Percentiles rank a stretch among this genome's conserved stretches.
Evolutionary conservation across 2,113 vertebrate genomes (phyloP).

Genomic region (Hypanus sabinus): DNA sequence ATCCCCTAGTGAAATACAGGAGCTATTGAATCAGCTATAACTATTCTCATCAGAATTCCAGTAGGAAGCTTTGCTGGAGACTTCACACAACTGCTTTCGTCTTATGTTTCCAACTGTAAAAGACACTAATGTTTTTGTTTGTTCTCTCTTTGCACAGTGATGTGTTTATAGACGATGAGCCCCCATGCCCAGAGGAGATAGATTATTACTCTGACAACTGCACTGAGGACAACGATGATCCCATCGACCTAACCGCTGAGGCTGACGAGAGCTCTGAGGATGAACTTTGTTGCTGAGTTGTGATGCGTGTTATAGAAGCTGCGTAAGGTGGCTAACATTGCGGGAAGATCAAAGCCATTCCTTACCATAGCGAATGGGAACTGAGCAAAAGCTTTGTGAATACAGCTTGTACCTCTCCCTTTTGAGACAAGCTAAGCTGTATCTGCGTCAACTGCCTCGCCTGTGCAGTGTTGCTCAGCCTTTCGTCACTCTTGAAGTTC

Average conservation of each 20-base stretch:
- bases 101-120: neutral
- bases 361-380: neutral
- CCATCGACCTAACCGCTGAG: slow-evolving; percentile 52
- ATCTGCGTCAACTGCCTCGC: neutral
- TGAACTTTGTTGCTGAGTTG: slow-evolving; percentile 36
- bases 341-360: neutral
- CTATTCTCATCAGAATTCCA: neutral
- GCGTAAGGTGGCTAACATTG: neutral
- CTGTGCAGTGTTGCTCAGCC: neutral
- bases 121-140: neutral
- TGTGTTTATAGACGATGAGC: slow-evolving; percentile 70
- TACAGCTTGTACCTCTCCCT: neutral
- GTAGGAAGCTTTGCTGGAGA: neutral
- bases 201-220: slow-evolving; percentile 62
- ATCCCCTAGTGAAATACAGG: neutral
- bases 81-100: neutral
- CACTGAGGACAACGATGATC: slow-evolving; percentile 48
- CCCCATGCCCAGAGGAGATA: slow-evolving; percentile 72
- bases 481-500: neutral
- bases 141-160: slow-evolving; percentile 36
- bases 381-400: neutral
- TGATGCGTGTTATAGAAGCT: neutral
- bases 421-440: neutral
- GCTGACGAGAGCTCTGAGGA: slow-evolving; percentile 46
- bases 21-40: neutral